Base-by-base conservation (phyloP, 2,113 vertebrate species). In the Azemiops feae region DNA sequence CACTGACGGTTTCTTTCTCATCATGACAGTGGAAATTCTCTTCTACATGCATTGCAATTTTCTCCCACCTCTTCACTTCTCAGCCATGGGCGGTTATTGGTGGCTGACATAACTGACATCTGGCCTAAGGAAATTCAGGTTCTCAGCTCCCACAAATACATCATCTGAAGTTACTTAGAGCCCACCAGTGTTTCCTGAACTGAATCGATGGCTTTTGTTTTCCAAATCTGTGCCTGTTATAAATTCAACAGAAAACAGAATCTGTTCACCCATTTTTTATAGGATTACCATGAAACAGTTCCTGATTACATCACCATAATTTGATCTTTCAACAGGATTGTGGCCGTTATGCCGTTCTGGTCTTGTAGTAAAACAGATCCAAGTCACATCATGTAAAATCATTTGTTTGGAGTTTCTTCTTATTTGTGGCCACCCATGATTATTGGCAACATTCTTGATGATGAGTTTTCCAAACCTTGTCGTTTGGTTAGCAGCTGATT, bases 391-490 rank as follows among this genome's bases (percentile, higher is more conserved):
- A 94, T 96, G 96, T 97, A 97, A 98, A 98, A 97, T 93, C 95
- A 96, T 97, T 97, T 97, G 94, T 97, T 96, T 94, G 91, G 58
- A 97, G 95, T 93, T 85, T 50, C 95, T 57, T n/a, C 53, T 94
- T 97, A 94, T 92, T 96, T 95, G 96, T 97, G 98, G 96, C 98
- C 98, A 98, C 98, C 98, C 98, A 95, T 97, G 95, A 94, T 87
- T 96, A 95, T 95, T 95, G 94, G 94, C 95, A 95, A n/a, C 34
- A 69, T 81, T 94, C 95, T 92, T 93, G 39, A 95, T 98, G 98
- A 98, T 99, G 98, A 98, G 96, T 98, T 99, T 99, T 98, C 98
- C 98, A 98, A 98, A 96, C 93, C 91, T 95, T 95, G 81, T 95
- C 94, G 85, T 92, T 95, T 87, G 0, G 58, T 94, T 96, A 96